A percentile compares a stretch with the other conserved stretches of the same genome.
These are phyloP conservation scores for Lasioglossum baleicum DNA, from an alignment of 1,140 invertebrate genomes.

Conservation along the genomic window DNA sequence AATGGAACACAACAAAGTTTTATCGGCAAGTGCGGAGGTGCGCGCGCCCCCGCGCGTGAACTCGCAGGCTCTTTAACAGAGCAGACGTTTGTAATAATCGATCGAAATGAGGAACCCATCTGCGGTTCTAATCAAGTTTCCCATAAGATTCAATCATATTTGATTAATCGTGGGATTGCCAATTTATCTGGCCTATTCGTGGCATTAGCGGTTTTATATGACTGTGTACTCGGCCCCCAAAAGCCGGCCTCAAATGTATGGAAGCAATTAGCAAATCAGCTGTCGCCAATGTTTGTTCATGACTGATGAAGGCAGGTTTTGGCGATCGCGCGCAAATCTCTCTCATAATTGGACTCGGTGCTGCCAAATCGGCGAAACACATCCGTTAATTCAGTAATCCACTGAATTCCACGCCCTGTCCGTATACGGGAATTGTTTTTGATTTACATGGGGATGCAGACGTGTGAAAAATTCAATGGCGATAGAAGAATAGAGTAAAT, in stretches of 20 bases:
- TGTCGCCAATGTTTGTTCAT: conserved; percentile 58
- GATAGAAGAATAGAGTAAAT: too few relatives aligned
- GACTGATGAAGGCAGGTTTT: conserved; percentile 64
- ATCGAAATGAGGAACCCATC: conserved; percentile 25
- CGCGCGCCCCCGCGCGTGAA: neutral
- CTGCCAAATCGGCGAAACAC: conserved; percentile 5
- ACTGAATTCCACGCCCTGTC: conserved; percentile 3
- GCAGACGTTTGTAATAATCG: conserved; percentile 9
- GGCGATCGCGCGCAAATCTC: conserved; percentile 22
- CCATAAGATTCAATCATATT: conserved; percentile 55
- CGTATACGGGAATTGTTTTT: too few relatives aligned
- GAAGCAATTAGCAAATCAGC: conserved; percentile 65
- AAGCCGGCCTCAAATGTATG: conserved; percentile 55
- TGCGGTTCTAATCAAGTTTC: conserved; percentile 48
- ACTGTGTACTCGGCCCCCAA: conserved; percentile 26
- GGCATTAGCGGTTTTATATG: conserved; percentile 52
- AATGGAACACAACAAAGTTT: neutral
- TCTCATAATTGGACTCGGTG: conserved; percentile 22
- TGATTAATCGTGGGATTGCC: conserved; percentile 58
- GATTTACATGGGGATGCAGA: too few relatives aligned
- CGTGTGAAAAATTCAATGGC: too few relatives aligned
- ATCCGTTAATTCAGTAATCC: neutral
- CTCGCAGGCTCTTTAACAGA: neutral
- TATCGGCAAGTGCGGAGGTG: neutral
- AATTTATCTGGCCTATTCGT: conserved; percentile 60